Evolutionary conservation across 2,797 vertebrate genomes (phyloP).

Genomic region (Argyrosomus regius): DNA sequence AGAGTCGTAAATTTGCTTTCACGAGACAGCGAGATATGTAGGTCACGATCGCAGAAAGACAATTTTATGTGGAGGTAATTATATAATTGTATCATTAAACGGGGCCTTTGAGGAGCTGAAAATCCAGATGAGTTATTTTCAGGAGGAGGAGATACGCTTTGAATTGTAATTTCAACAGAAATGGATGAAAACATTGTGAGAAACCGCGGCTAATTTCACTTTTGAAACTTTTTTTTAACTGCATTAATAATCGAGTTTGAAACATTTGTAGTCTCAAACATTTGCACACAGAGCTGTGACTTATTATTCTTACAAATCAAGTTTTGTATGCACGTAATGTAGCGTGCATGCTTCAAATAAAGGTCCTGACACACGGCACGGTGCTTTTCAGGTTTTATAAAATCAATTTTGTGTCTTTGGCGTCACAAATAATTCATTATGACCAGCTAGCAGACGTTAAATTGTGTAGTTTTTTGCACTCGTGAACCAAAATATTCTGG

Average conservation of each 20-base stretch:
- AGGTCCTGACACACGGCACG: not conserved
- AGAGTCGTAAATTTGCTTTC: constrained; percentile 26
- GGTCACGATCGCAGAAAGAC: constrained; percentile 48
- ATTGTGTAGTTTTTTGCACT: not conserved
- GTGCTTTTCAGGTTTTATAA: not conserved
- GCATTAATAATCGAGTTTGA: not conserved
- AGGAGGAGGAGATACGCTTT: constrained; percentile 30
- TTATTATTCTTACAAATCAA: constrained; percentile 13
- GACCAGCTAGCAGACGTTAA: not conserved
- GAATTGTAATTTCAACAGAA: not conserved
- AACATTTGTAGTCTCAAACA: constrained; percentile 6
- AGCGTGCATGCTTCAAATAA: constrained; percentile 31
- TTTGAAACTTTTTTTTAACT: not conserved
- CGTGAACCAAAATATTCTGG: constrained; percentile 22
- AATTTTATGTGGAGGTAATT: constrained; percentile 26
- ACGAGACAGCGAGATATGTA: constrained; percentile 19
- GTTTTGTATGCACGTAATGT: constrained; percentile 37
- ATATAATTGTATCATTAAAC: constrained; percentile 37
- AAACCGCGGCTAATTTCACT: not conserved
- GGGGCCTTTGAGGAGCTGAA: constrained; percentile 37
- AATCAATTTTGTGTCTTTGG: constrained; percentile 25
- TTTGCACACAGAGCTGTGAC: not conserved
- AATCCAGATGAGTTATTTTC: constrained; percentile 34
- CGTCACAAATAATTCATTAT: constrained; percentile 45
- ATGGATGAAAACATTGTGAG: not conserved